Evolutionary conservation across 2,797 vertebrate species (phyloP).

Genomic region (Lutjanus argentimaculatus): DNA sequence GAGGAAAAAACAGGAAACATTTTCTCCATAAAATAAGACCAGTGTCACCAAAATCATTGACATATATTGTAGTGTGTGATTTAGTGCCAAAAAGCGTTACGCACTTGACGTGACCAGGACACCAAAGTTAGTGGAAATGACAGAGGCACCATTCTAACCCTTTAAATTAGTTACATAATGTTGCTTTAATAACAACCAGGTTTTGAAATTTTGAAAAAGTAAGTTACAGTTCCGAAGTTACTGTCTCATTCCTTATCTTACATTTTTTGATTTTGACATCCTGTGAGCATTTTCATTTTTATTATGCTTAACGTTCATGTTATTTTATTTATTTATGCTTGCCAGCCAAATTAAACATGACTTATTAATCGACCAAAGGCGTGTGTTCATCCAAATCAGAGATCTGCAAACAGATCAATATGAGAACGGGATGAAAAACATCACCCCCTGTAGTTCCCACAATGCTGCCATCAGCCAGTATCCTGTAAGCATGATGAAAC

Average conservation of each 20-base stretch:
- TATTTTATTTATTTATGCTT: not conserved
- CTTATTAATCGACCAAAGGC: not conserved
- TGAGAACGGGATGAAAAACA: conserved; percentile 28
- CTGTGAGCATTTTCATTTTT: not conserved
- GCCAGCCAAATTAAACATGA: conserved; percentile 2
- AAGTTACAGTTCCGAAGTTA: not conserved
- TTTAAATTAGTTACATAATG: too few relatives aligned
- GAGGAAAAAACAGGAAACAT: too few relatives aligned
- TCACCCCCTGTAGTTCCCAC: conserved; percentile 16
- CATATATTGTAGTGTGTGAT: too few relatives aligned
- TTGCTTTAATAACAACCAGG: too few relatives aligned
- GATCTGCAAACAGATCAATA: conserved; percentile 27
- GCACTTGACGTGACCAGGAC: too few relatives aligned
- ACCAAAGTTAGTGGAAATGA: too few relatives aligned
- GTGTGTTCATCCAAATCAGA: conserved; percentile 9
- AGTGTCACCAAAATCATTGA: too few relatives aligned
- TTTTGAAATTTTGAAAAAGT: not conserved
- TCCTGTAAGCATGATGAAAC: conserved; percentile 51
- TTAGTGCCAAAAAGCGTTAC: too few relatives aligned
- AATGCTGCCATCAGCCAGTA: conserved; percentile 31
- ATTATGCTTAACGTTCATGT: not conserved
- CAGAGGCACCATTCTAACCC: too few relatives aligned
- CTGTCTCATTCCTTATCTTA: not conserved
- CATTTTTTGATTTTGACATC: not conserved
- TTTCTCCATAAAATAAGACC: too few relatives aligned